Base-by-base conservation (phyloP, 2,888 invertebrate species). In the Seladonia tumulorum region DNA sequence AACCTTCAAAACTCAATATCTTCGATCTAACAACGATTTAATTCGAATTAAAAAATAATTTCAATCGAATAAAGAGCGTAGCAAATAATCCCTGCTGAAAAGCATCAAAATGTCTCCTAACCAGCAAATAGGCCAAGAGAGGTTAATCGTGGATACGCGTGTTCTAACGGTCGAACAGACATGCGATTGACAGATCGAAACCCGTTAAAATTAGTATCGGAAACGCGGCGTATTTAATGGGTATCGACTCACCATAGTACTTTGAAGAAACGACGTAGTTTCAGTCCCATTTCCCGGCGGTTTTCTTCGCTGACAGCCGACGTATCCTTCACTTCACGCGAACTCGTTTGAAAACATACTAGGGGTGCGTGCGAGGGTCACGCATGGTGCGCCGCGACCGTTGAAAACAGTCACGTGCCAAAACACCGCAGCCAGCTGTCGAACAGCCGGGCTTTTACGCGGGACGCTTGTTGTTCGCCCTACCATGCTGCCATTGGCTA, bases 341-440 rank as follows among this genome's bases (percentile, higher is more conserved):
- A 72, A 82, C 79, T 75, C 82, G 87, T 83, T 88, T 77, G 71
- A 83, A 87, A 85, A 87, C 82, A 87, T 77, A 91, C 90, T 89
- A 89, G 72, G 88, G 90, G 87, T 87, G 87, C 84, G 76, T 79
- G 75, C 29, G 73, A 82, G 81, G 88, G 91, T 90, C 90, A 92
- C 92, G 90, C 92, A 89, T 88, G 89, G 87, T 87, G 84, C 88
- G 82, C 81, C 78, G 72, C 86, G 85, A 88, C 92, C 91, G 92
- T 91, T 92, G 91, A 87, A 76, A 87, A 90, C 87, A 88, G 84
- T 91, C 90, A 89, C 91, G 91, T 91, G 90, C 88, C 90, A 88
- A 89, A 90, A 91, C 86, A 88, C 71, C 83, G 82, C 63, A 72
- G 45, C 80, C 89, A 89, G 84, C 89, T 87, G 89, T 81, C 72